Conservation (phyloP, 2,888 invertebrate species). For the Elegia similella region DNA sequence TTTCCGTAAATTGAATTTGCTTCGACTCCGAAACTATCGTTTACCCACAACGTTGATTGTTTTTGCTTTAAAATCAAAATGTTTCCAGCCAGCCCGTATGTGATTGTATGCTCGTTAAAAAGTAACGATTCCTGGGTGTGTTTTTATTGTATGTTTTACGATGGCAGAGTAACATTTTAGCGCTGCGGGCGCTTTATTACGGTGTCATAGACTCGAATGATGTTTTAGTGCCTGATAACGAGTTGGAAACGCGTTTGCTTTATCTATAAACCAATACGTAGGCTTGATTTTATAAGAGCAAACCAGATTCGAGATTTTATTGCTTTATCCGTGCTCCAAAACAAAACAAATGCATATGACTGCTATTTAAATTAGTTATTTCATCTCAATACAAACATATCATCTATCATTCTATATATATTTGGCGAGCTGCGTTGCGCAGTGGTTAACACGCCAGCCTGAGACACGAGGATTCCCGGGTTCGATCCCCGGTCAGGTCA, state of each 20-base stretch:
- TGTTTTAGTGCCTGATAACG: conserved; percentile 77
- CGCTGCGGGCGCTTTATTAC: conserved; percentile 78
- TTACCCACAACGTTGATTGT: conserved; percentile 41
- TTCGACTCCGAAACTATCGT: conserved; percentile 1
- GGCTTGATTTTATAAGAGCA: not conserved
- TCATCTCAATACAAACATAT: not conserved
- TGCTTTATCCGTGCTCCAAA: not conserved
- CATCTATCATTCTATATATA: not conserved
- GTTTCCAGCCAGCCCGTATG: conserved; percentile 69
- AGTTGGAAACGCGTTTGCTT: conserved; percentile 45
- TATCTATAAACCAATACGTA: conserved; percentile 35
- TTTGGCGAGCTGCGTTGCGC: no score
- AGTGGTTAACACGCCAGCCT: no score
- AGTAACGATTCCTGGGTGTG: conserved; percentile 68
- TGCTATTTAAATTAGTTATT: not conserved
- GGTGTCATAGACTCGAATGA: conserved; percentile 69
- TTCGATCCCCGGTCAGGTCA: no score
- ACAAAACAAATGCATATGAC: not conserved
- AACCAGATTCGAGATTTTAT: conserved; percentile 7
- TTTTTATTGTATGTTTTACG: conserved; percentile 76
- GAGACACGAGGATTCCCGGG: no score
- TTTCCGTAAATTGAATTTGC: conserved; percentile 17
- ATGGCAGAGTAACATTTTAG: conserved; percentile 76
- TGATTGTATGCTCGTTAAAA: conserved; percentile 75
- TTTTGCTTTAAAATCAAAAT: conserved; percentile 41